phyloP scores from a whole-genome alignment of 2,113 vertebrate species.

The Megaptera novaeangliae region DNA sequence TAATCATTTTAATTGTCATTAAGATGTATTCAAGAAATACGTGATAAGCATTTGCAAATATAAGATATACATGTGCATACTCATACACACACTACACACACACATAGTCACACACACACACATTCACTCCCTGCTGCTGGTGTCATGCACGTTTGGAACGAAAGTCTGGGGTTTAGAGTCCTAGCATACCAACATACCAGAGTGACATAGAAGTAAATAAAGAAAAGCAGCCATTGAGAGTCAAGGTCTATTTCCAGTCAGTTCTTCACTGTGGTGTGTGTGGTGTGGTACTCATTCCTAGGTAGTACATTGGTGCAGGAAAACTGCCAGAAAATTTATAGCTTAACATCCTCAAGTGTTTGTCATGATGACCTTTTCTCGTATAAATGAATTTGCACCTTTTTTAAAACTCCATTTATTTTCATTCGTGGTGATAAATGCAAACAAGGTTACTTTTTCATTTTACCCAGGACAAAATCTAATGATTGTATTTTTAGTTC shows the following conservation, averaged over 20 bases:
- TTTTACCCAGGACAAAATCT: not conserved
- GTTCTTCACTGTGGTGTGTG: not conserved
- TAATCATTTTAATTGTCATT: not conserved
- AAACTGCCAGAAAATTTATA: not conserved
- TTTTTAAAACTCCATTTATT: not conserved
- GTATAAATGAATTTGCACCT: not conserved
- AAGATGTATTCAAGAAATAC: not conserved
- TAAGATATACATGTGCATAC: not conserved
- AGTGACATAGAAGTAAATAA: not conserved
- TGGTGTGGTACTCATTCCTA: not conserved
- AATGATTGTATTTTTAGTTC: not conserved
- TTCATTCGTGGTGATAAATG: not conserved
- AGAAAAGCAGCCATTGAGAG: not conserved
- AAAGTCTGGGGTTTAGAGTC: not conserved
- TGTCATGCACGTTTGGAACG: not conserved
- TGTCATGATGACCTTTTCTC: not conserved
- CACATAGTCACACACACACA: not conserved
- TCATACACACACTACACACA: not conserved
- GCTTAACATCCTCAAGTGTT: not conserved
- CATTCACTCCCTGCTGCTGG: not conserved
- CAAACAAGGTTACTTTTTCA: not conserved
- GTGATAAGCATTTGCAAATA: not conserved
- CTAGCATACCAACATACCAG: not conserved
- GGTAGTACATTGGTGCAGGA: not conserved
- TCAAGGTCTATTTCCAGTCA: not conserved